Evolutionary conservation across 2,888 invertebrate species (phyloP).

Genomic region (Glaucopsyche alexis): DNA sequence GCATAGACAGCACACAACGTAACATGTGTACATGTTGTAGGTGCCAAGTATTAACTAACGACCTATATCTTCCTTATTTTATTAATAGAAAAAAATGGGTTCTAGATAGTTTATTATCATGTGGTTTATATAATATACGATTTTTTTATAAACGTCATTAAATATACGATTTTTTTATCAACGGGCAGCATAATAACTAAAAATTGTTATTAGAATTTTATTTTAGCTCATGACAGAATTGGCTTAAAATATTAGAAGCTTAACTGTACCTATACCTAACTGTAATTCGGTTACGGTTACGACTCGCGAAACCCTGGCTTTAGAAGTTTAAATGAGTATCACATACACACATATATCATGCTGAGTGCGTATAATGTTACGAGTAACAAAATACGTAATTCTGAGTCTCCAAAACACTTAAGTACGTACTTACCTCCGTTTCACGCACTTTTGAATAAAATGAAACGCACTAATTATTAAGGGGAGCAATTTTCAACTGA

Average conservation of each 20-base stretch:
- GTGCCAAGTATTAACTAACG: no score
- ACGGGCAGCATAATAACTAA: no score
- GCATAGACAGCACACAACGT: no score
- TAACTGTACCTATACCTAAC: not conserved
- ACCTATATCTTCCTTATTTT: no score
- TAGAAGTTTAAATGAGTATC: conserved; percentile 11
- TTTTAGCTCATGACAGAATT: not conserved
- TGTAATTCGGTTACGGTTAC: conserved; percentile 9
- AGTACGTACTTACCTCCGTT: conserved; percentile 7
- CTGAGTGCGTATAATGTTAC: conserved; percentile 6
- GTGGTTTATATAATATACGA: no score
- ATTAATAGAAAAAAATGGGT: no score
- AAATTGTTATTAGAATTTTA: no score
- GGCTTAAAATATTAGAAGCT: not conserved
- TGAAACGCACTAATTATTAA: conserved; percentile 7
- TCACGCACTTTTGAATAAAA: conserved; percentile 13
- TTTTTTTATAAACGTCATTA: no score
- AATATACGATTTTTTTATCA: no score
- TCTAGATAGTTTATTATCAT: no score
- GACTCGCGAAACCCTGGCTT: not conserved
- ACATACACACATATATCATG: conserved; percentile 18
- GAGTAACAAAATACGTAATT: conserved; percentile 13
- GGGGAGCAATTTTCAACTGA: conserved; percentile 3
- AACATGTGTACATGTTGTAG: no score
- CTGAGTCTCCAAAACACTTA: not conserved